Conservation (phyloP, 2,113 vertebrate genomes). For the Leuciscus idus region DNA sequence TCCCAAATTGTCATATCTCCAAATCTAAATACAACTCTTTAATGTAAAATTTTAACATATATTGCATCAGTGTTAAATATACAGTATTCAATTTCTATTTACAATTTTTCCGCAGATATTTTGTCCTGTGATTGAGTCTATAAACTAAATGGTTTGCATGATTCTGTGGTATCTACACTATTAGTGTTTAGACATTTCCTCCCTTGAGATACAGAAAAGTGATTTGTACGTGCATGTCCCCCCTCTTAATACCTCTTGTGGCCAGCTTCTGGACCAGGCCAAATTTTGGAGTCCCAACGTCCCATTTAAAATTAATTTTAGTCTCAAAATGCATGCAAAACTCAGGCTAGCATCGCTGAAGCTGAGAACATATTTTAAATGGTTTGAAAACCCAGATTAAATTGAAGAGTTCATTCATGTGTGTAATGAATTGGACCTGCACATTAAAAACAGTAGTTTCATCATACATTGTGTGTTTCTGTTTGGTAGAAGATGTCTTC, state of each 20-base stretch:
- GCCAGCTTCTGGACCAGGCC: not conserved
- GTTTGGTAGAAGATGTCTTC: not conserved
- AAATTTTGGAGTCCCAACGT: not conserved
- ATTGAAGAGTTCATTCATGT: not conserved
- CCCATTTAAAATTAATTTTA: not conserved
- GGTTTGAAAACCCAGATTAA: not conserved
- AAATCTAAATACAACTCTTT: not conserved
- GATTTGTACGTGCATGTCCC: not conserved
- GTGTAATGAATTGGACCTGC: constrained; percentile 7
- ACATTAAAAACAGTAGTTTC: constrained; percentile 18
- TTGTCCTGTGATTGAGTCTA: not conserved
- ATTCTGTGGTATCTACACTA: constrained; percentile 1
- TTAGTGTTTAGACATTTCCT: not conserved
- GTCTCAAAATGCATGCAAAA: not conserved
- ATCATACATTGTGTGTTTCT: not conserved
- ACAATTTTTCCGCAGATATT: not conserved
- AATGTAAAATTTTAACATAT: not conserved
- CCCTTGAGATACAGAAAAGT: not conserved
- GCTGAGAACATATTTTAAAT: not conserved
- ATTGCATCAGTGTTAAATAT: constrained; percentile 4
- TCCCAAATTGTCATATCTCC: not conserved
- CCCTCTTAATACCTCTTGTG: not conserved
- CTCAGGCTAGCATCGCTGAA: not conserved
- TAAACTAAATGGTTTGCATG: constrained; percentile 18
- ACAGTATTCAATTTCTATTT: constrained; percentile 14